phyloP scores from a whole-genome alignment of 1,140 invertebrate species.

The Leguminivora glycinivorella region DNA sequence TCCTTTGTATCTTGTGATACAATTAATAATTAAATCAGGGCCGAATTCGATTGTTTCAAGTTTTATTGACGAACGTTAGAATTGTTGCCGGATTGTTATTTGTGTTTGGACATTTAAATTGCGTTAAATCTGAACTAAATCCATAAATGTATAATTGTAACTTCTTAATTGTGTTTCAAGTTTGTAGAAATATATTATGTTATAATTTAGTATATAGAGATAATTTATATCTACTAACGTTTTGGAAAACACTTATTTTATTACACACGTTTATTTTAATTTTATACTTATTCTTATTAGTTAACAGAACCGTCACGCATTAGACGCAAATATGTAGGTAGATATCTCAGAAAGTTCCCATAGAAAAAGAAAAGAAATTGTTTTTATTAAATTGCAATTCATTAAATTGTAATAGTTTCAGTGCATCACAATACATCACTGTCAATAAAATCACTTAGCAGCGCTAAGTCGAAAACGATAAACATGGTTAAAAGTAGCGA shows the following conservation, averaged over 20 bases:
- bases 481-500: conserved; percentile 2
- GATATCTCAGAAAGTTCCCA: no score
- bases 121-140: conserved; percentile 1
- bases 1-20: conserved; percentile 45
- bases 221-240: no score
- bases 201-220: neutral
- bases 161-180: neutral
- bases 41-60: conserved; percentile 4
- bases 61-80: conserved; percentile 17
- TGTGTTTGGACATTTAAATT: neutral
- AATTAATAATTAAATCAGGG: conserved; percentile 20
- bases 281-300: no score
- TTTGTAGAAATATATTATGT: neutral
- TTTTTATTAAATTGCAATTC: no score
- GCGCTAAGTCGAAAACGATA: neutral
- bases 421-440: neutral
- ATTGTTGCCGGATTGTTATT: conserved; percentile 9
- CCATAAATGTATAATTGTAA: neutral
- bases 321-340: no score
- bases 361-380: no score
- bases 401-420: no score
- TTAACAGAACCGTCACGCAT: no score
- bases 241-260: no score
- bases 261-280: no score
- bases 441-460: neutral